A percentile compares a stretch with the other conserved stretches of the same genome.
Evolutionary conservation across 2,113 vertebrate genomes (phyloP).

Genomic region (Odocoileus hemionus): DNA sequence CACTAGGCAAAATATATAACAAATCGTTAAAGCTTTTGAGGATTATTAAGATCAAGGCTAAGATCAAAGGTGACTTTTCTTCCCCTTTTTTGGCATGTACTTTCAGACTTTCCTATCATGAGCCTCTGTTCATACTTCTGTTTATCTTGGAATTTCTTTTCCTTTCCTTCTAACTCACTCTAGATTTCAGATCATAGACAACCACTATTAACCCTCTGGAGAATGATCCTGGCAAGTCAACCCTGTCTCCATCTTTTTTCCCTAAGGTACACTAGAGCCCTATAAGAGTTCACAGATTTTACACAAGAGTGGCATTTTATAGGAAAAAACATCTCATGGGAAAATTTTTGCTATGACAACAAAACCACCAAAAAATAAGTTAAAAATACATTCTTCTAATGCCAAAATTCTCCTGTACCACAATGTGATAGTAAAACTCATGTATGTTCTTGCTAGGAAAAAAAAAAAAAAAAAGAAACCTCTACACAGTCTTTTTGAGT

Average conservation of each 20-base stretch:
- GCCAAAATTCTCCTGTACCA: background rate
- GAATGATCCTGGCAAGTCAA: background rate
- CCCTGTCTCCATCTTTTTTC: background rate
- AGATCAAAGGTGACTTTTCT: background rate
- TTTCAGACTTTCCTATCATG: background rate
- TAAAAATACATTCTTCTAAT: background rate
- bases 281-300: background rate
- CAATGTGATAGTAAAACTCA: background rate
- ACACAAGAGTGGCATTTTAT: background rate
- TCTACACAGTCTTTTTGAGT: background rate
- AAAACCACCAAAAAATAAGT: background rate
- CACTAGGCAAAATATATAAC: background rate
- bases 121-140: background rate
- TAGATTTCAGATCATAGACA: background rate
- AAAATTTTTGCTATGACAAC: background rate
- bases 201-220: background rate
- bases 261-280: background rate
- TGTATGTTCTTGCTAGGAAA: background rate
- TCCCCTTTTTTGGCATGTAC: background rate
- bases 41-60: constrained; percentile 6
- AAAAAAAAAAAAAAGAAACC: background rate
- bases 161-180: background rate
- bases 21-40: background rate
- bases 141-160: constrained; percentile 17
- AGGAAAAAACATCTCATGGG: background rate